These are phyloP conservation scores for Coremacera marginata DNA, from an alignment of 2,888 invertebrate genomes.

Conservation along the genomic window DNA sequence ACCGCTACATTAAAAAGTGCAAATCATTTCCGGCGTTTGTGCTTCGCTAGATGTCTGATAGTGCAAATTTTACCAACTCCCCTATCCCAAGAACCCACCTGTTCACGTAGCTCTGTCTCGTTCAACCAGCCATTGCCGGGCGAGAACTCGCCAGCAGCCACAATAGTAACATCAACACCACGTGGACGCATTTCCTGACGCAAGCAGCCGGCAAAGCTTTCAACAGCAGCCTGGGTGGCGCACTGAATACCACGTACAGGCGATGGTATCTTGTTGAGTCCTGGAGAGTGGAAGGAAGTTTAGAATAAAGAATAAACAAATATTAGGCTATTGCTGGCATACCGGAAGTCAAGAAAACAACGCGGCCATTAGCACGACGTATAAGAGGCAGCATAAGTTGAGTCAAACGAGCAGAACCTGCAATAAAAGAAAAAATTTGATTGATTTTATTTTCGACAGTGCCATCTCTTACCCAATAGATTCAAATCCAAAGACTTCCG, in stretches of 20 bases:
- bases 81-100: constrained; percentile 62
- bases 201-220: constrained; percentile 83
- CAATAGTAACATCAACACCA: constrained; percentile 85
- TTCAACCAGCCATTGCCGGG: constrained; percentile 84
- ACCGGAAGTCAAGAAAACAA: constrained; percentile 85
- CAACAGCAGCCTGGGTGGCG: constrained; percentile 82
- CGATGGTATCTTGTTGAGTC: constrained; percentile 81
- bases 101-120: constrained; percentile 76
- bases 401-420: constrained; percentile 78
- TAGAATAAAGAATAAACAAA: not conserved
- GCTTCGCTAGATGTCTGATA: not conserved
- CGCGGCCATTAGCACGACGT: constrained; percentile 82
- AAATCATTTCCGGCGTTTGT: constrained; percentile 21
- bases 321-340: not conserved
- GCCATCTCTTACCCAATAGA: constrained; percentile 75
- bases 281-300: constrained; percentile 46
- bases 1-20: constrained; percentile 19
- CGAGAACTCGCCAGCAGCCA: constrained; percentile 87
- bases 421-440: constrained; percentile 11
- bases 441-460: not conserved
- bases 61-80: not conserved
- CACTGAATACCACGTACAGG: constrained; percentile 87
- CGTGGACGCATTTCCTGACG: constrained; percentile 83
- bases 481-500: constrained; percentile 83
- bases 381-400: constrained; percentile 87